Percentiles rank a stretch among this genome's conserved stretches.
Evolutionary conservation across 2,797 vertebrate species (phyloP).

Genomic region (Hemibagrus guttatus): DNA sequence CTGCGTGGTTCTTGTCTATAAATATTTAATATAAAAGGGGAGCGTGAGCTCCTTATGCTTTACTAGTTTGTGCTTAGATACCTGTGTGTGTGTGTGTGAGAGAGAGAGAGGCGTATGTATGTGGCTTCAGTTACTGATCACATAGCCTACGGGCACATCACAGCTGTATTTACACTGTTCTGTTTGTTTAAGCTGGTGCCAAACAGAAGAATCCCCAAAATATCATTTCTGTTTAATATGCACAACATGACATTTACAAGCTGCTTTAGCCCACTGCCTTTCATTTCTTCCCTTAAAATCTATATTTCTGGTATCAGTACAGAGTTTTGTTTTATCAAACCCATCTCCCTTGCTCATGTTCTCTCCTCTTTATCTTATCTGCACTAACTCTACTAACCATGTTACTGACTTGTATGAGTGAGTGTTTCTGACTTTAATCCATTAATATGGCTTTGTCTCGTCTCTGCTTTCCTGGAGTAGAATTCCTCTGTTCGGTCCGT

Average conservation of each 20-base stretch:
- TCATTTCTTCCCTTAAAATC: neutral
- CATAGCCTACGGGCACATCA: neutral
- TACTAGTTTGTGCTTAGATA: neutral
- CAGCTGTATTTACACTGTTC: constrained; percentile 11
- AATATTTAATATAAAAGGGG: neutral
- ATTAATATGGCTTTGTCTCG: constrained; percentile 94
- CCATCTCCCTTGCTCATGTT: neutral
- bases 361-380: constrained; percentile 4
- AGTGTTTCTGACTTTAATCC: constrained; percentile 68
- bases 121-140: neutral
- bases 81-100: constrained; percentile 19
- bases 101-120: neutral
- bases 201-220: neutral
- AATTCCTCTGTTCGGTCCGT: constrained; percentile 99
- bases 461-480: constrained; percentile 99
- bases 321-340: neutral
- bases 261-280: neutral
- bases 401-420: constrained; percentile 53
- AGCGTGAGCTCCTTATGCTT: neutral
- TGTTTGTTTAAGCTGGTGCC: constrained; percentile 18
- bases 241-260: neutral
- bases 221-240: neutral
- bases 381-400: constrained; percentile 59
- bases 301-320: neutral
- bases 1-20: neutral